Percentiles rank a stretch among this genome's conserved stretches.
phyloP scores from a whole-genome alignment of 1,140 invertebrate genomes.

The Frieseomelitta varia region DNA sequence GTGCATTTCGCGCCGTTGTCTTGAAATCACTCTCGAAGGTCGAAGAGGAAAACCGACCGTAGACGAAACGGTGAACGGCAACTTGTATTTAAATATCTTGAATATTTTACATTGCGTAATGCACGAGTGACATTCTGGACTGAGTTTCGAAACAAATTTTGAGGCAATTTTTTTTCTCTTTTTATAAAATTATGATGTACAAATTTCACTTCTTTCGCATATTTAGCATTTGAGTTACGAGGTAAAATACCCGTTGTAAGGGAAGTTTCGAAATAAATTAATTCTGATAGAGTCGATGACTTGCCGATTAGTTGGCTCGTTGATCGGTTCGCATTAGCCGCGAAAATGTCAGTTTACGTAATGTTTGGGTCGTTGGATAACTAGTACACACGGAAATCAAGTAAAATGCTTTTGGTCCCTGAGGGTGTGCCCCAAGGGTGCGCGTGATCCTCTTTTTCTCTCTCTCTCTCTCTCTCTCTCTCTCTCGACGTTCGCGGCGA shows the following conservation, averaged over 20 bases:
- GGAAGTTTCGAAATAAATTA: not conserved
- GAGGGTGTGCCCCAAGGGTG: constrained; percentile 59
- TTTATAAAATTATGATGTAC: not conserved
- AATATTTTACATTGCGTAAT: constrained; percentile 30
- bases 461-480: no score
- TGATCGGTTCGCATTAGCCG: constrained; percentile 46
- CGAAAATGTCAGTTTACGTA: constrained; percentile 76
- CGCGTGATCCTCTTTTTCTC: constrained; percentile 15
- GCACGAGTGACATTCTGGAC: not conserved
- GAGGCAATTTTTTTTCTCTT: not conserved
- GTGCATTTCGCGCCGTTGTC: constrained; percentile 5
- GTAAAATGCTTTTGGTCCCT: constrained; percentile 43
- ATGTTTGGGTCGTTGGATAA: constrained; percentile 69
- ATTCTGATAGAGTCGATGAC: not conserved
- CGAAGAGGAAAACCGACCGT: constrained; percentile 25
- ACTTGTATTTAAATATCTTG: constrained; percentile 30
- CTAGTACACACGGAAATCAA: constrained; percentile 68
- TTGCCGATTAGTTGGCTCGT: not conserved
- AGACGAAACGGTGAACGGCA: constrained; percentile 29
- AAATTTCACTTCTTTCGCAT: not conserved
- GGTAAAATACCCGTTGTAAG: not conserved
- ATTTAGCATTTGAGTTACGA: not conserved
- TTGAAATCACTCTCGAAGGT: constrained; percentile 43
- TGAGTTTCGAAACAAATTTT: not conserved
- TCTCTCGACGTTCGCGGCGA: not conserved